Evolutionary conservation across 2,113 vertebrate species (phyloP).

Genomic region (Parus major): DNA sequence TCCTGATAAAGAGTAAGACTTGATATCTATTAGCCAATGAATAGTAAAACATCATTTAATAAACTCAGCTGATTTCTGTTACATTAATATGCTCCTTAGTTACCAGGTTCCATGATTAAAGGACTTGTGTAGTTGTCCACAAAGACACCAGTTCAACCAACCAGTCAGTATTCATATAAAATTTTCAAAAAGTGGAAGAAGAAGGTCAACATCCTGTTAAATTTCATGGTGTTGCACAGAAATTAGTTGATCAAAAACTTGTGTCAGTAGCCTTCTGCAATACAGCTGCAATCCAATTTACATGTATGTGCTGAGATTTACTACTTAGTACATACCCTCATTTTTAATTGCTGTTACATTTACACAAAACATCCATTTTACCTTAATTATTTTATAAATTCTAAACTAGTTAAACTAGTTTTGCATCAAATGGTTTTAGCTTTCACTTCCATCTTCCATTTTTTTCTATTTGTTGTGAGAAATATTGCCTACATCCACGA

Average conservation of each 20-base stretch:
- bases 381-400: not conserved
- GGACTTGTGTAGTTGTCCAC: not conserved
- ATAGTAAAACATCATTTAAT: not conserved
- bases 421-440: not conserved
- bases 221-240: not conserved
- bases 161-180: not conserved
- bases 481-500: not conserved
- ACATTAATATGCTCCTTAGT: not conserved
- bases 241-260: not conserved
- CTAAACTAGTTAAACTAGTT: not conserved
- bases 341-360: not conserved
- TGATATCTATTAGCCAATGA: not conserved
- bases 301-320: not conserved
- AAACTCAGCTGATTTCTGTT: not conserved
- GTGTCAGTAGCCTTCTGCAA: not conserved
- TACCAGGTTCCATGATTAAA: not conserved
- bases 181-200: not conserved
- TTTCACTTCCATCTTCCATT: not conserved
- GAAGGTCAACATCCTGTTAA: not conserved
- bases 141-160: not conserved
- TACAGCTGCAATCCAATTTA: not conserved
- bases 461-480: not conserved
- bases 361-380: not conserved
- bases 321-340: not conserved
- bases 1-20: not conserved